These are phyloP conservation scores for Oncorhynchus kisutch DNA, from an alignment of 2,113 vertebrate genomes.

Conservation along the genomic window DNA sequence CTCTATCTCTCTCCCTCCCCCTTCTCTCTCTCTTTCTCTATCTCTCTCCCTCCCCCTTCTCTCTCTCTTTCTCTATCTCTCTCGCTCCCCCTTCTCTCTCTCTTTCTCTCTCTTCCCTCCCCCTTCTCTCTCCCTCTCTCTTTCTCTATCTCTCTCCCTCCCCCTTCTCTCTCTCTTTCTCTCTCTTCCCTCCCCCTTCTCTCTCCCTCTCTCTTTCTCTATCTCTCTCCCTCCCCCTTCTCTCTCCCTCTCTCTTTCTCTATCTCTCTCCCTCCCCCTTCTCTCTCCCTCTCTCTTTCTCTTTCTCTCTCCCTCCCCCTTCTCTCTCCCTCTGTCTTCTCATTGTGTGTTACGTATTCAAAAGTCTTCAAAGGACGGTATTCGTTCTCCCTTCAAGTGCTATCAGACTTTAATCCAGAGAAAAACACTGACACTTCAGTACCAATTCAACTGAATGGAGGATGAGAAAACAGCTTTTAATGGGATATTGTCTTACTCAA, in stretches of 20 bases:
- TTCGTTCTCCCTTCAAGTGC: conserved; percentile 64
- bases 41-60: not conserved
- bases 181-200: not conserved
- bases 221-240: not conserved
- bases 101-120: not conserved
- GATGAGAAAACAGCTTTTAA: conserved; percentile 68
- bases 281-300: not conserved
- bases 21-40: not conserved
- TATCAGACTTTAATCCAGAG: conserved; percentile 76
- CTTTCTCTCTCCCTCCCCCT: not conserved
- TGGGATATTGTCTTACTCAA: conserved; percentile 73
- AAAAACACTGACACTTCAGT: conserved; percentile 68
- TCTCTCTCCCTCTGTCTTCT: not conserved
- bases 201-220: not conserved
- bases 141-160: not conserved
- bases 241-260: not conserved
- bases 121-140: not conserved
- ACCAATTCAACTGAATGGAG: conserved; percentile 60
- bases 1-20: not conserved
- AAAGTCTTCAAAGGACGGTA: conserved; percentile 62
- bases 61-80: not conserved
- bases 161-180: not conserved
- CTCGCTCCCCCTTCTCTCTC: not conserved
- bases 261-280: too few species aligned
- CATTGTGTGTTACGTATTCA: conserved; percentile 50